Conservation (phyloP, 2,888 invertebrate genomes). For the Tetranychus piercei region DNA sequence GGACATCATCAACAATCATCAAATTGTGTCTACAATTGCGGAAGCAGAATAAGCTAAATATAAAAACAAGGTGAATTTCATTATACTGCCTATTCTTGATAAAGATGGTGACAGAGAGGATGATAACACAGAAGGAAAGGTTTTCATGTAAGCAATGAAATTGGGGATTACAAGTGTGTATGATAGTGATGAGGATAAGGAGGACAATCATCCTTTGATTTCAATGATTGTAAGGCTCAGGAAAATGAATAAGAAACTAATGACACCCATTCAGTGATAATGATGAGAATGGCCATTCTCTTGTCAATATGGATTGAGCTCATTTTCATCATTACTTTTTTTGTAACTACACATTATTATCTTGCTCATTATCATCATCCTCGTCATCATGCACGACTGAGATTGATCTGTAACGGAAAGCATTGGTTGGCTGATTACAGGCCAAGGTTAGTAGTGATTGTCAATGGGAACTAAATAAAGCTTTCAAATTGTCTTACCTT, state of each 20-base stretch:
- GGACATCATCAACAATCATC: neutral
- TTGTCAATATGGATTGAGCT: neutral
- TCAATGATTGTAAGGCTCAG: neutral
- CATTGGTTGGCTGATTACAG: neutral
- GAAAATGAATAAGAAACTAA: neutral
- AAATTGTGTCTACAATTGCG: neutral
- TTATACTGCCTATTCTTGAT: neutral
- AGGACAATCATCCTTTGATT: neutral
- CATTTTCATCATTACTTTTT: neutral
- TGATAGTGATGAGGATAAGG: neutral
- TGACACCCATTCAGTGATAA: neutral
- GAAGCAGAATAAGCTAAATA: neutral
- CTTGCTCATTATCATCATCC: too few species aligned
- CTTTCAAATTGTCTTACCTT: neutral
- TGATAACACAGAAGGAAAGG: neutral
- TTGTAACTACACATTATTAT: too few species aligned
- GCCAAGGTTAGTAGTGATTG: neutral
- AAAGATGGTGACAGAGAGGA: neutral
- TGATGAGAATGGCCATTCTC: neutral
- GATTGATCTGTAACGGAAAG: neutral
- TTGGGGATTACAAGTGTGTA: neutral
- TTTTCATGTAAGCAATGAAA: neutral
- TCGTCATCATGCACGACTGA: neutral
- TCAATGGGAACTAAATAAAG: neutral
- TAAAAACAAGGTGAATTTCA: neutral